Percentiles rank a stretch among this genome's conserved stretches.
Conservation (phyloP, 2,888 invertebrate species). For the Euplagia quadripunctaria region DNA sequence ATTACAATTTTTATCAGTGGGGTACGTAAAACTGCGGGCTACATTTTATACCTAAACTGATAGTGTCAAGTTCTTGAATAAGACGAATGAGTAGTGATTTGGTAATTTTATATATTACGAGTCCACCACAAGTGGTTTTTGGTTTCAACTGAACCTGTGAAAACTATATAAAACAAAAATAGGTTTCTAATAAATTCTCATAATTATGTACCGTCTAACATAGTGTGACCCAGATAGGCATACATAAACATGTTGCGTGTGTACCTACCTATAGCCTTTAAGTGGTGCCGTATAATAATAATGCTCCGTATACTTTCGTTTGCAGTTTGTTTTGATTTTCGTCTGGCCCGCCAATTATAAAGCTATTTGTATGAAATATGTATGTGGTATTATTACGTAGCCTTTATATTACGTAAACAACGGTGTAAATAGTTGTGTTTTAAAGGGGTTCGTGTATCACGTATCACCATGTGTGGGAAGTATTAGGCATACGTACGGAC, state of each 20-base stretch:
- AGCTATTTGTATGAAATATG: constrained; percentile 67
- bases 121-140: too few relatives aligned
- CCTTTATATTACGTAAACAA: constrained; percentile 47
- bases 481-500: not conserved
- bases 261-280: constrained; percentile 24
- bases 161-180: constrained; percentile 9
- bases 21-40: too few relatives aligned
- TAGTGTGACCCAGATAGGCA: constrained; percentile 37
- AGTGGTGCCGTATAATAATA: constrained; percentile 45
- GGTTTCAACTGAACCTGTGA: too few relatives aligned
- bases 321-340: constrained; percentile 50
- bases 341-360: constrained; percentile 67
- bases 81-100: too few relatives aligned
- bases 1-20: too few relatives aligned
- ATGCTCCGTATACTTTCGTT: constrained; percentile 47
- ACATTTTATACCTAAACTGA: too few relatives aligned
- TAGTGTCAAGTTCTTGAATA: too few relatives aligned
- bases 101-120: too few relatives aligned
- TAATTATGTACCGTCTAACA: constrained; percentile 11
- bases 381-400: constrained; percentile 52
- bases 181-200: constrained; percentile 1
- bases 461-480: not conserved
- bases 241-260: constrained; percentile 34
- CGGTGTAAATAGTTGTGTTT: constrained; percentile 21
- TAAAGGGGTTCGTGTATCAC: constrained; percentile 15